Evolutionary conservation across 2,113 vertebrate genomes (phyloP), one percentile per base, ranked within the genome.

Genomic region (Tyto alba): DNA sequence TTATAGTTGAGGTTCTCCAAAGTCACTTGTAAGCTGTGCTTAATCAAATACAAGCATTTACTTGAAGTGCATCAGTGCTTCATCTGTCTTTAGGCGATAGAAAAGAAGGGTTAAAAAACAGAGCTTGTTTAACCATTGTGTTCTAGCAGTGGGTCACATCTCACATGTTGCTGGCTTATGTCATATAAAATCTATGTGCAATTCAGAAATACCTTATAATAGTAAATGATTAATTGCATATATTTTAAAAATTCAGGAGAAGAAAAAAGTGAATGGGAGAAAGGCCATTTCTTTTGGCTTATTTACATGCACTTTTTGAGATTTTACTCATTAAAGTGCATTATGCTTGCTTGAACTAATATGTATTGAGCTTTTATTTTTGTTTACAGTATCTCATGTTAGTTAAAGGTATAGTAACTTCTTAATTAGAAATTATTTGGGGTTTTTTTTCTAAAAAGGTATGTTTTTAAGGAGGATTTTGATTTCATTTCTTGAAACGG

Each of bases 391-490:
- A 26, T 69, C 47, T 90, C 22, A 23, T 47, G 30, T 57, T 85
- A 64, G 71, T 93, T 55, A 36, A 53, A 34, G 36, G 20, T 80
- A 32, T 82, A 81, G 50, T 76, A 88, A 85, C 55, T 80, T 71
- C 93, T 95, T 88, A 89, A 94, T 89, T 96, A 91, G 90, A 85
- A 75, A 72, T 69, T 68, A 5, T 75, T 41, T 92, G 95, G 83
- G 78, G 66, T 27, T n/a, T 76, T 67, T 89, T 55, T 76, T 53
- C 82, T 43, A 50, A 56, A 73, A 93, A 72, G 52, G 9, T 90
- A 32, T 32, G 9, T 88, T 86, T 90, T 29, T 59, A 87, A 90
- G 79, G 79, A 88, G 53, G 9, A 76, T 67, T 94, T 94, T 94
- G 17, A 62, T 89, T 94, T 90, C 34, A 11, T 63, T 74, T 90